These are phyloP conservation scores for Eulemur macaco DNA, from an alignment of 2,113 vertebrate species.

Conservation along the genomic window DNA sequence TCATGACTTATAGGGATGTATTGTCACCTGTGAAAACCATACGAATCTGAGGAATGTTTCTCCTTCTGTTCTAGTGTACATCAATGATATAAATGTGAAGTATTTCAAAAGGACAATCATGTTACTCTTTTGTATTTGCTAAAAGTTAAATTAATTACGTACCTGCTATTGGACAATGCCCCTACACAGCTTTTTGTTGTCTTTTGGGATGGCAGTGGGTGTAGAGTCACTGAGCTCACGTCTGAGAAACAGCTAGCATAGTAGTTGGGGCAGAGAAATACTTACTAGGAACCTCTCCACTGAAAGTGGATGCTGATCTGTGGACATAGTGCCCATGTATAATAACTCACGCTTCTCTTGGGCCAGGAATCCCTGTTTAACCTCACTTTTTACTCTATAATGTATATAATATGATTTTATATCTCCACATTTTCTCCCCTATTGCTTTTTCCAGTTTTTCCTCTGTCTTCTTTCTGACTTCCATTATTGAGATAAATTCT, in stretches of 20 bases:
- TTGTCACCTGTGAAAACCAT: background rate
- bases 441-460: background rate
- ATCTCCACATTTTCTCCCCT: background rate
- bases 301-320: accelerated
- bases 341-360: background rate
- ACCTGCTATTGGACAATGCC: background rate
- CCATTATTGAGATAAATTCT: background rate
- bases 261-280: background rate
- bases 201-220: background rate
- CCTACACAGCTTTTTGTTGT: background rate
- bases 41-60: background rate
- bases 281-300: background rate
- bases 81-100: background rate
- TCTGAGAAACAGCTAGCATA: background rate
- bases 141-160: background rate
- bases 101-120: background rate
- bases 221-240: background rate
- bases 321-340: background rate
- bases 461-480: background rate
- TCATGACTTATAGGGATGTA: background rate
- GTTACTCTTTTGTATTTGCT: background rate
- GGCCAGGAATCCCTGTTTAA: background rate
- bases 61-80: background rate
- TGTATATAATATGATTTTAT: background rate
- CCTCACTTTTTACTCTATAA: background rate